These are phyloP conservation scores for Tribolium freemani DNA, from an alignment of 2,888 invertebrate genomes.

Conservation along the genomic window DNA sequence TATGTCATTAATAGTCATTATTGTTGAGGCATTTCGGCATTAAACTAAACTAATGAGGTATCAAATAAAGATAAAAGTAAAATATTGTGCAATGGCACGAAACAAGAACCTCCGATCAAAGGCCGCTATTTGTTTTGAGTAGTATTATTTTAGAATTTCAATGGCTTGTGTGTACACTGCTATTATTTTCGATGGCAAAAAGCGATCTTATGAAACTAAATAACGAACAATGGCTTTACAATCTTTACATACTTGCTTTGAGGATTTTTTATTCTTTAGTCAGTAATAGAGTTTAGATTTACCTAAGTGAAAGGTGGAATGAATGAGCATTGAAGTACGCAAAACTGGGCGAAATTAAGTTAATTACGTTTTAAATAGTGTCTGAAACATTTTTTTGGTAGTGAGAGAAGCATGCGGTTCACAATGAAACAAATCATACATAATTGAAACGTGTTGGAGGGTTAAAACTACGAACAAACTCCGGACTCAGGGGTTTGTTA, in stretches of 20 bases:
- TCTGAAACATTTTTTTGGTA: neutral
- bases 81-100: neutral
- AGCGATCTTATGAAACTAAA: neutral
- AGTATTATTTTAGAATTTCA: neutral
- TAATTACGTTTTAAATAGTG: neutral
- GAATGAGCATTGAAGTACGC: neutral
- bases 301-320: neutral
- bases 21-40: neutral
- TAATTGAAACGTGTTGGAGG: conserved; percentile 28
- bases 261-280: neutral
- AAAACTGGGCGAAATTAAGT: neutral
- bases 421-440: conserved; percentile 19
- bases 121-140: neutral
- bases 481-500: conserved; percentile 1
- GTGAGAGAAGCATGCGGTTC: neutral
- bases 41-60: neutral
- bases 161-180: neutral
- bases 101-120: neutral
- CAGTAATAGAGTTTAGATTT: neutral
- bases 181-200: neutral
- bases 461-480: conserved; percentile 29
- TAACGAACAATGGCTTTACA: neutral
- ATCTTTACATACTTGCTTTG: neutral
- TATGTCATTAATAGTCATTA: neutral
- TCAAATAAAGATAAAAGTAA: neutral